Evolutionary conservation across 2,888 invertebrate species (phyloP), one percentile per base, ranked within the genome.

Genomic region (Thyatira batis): DNA sequence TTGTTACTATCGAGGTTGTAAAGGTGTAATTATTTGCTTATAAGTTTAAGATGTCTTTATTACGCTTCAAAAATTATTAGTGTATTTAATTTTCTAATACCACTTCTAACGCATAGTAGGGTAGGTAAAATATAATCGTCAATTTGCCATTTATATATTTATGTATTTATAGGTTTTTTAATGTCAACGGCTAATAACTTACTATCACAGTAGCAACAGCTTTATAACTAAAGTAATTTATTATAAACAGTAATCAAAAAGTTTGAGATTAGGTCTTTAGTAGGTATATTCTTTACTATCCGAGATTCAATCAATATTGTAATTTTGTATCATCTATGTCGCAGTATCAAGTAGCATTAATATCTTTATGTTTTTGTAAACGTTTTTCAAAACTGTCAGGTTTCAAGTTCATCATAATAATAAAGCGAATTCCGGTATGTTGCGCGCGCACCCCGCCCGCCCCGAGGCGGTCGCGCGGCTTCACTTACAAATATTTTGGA

Each of bases 401-500:
- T 70, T 65, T 72, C 59, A 60, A 67, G 73, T 76, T 76, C 71
- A 71, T 73, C 57, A 65, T 66, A 56, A 52, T 53, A 63, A 63
- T 67, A 60, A 62, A 63, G 69, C 55, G 61, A 69, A 81, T 75
- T 76, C 77, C 71, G 69, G 59, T 65, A 63, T 63, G 60, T 66
- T 57, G 56, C 60, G 65, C 67, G 56, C 52, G 60, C 61, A 53
- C 60, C 46, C 64, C 60, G 65, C 70, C 78, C 78, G 76, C 80
- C 81, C 77, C 74, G 67, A 73, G 83, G 81, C 82, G 78, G 80
- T 70, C 78, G 59, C 57, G 75, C 80, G 81, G 82, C 76, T 69
- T 83, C 82, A 78, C 86, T 85, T 80, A 91, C 88, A 91, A 92
- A 92, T 92, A 91, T 92, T 92, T 91, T 88, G 88, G 85, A 90